Percentiles rank a stretch among this genome's conserved stretches.
These are phyloP conservation scores for Leptinotarsa haldemani DNA, from an alignment of 2,888 invertebrate species.

Conservation along the genomic window DNA sequence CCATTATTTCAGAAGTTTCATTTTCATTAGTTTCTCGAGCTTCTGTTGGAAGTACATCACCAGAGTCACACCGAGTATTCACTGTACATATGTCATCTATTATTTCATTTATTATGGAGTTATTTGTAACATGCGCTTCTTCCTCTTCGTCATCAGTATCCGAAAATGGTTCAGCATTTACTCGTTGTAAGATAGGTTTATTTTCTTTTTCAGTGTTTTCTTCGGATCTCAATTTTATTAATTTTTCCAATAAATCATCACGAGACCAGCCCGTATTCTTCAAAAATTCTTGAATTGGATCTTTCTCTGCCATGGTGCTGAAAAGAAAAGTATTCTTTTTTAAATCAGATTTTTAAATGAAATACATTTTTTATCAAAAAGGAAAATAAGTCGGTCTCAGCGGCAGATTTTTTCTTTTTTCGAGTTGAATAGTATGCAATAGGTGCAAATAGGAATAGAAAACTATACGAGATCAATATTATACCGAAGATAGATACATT, in stretches of 20 bases:
- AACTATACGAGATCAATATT: no score
- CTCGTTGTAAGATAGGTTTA: not conserved
- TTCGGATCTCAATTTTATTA: conserved; percentile 49
- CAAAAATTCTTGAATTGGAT: conserved; percentile 55
- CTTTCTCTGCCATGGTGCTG: conserved; percentile 50
- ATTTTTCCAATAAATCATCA: conserved; percentile 54
- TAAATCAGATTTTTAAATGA: no score
- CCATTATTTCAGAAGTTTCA: conserved; percentile 37
- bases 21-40: conserved; percentile 29
- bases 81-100: conserved; percentile 32
- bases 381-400: no score
- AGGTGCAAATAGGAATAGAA: no score
- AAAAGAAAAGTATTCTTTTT: conserved; percentile 8
- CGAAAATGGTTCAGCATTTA: conserved; percentile 32
- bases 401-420: no score
- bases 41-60: not conserved
- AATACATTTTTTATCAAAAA: no score
- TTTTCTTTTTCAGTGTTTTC: conserved; percentile 9
- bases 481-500: no score
- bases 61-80: not conserved
- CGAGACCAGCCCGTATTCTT: conserved; percentile 57
- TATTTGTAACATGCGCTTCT: conserved; percentile 32
- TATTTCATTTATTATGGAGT: conserved; percentile 37
- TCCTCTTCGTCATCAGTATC: conserved; percentile 39
- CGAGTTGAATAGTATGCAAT: no score